Percentiles rank a stretch among this genome's conserved stretches.
phyloP scores from a whole-genome alignment of 2,113 vertebrate genomes.

The Podarcis muralis region DNA sequence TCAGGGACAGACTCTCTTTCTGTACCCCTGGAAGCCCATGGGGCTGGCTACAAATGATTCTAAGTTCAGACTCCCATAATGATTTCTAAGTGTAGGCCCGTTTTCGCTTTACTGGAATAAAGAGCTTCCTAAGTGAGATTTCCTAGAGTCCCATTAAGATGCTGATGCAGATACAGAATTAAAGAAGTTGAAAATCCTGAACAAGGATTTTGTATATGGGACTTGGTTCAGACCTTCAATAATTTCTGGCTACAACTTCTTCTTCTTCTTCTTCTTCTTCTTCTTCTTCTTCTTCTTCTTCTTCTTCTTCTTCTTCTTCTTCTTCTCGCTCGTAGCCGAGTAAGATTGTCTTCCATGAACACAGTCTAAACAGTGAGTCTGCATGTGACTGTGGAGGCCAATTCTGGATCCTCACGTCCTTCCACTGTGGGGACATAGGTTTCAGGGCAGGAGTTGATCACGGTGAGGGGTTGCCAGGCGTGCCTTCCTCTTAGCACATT shows the following conservation, averaged over 20 bases:
- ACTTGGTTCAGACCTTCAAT: not conserved
- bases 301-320: too few relatives aligned
- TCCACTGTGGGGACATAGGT: too few relatives aligned
- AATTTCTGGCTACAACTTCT: not conserved
- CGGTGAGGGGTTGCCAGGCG: too few relatives aligned
- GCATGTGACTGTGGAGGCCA: too few relatives aligned
- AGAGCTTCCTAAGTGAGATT: not conserved
- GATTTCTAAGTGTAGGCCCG: constrained; percentile 24
- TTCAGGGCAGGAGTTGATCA: too few relatives aligned
- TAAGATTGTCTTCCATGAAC: too few relatives aligned
- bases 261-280: too few relatives aligned
- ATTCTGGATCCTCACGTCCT: too few relatives aligned
- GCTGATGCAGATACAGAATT: not conserved
- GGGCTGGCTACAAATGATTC: not conserved
- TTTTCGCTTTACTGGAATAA: constrained; percentile 12
- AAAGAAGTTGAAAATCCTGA: not conserved
- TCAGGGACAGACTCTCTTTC: not conserved
- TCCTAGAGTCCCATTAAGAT: not conserved
- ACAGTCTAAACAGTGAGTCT: too few relatives aligned
- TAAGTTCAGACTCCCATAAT: constrained; percentile 20
- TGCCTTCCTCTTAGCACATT: too few relatives aligned
- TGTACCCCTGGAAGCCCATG: not conserved
- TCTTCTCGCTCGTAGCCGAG: too few relatives aligned
- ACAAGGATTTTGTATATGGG: not conserved
- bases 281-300: too few relatives aligned